Evolutionary conservation across 2,888 invertebrate species (phyloP).

Genomic region (Polyploca ridens): DNA sequence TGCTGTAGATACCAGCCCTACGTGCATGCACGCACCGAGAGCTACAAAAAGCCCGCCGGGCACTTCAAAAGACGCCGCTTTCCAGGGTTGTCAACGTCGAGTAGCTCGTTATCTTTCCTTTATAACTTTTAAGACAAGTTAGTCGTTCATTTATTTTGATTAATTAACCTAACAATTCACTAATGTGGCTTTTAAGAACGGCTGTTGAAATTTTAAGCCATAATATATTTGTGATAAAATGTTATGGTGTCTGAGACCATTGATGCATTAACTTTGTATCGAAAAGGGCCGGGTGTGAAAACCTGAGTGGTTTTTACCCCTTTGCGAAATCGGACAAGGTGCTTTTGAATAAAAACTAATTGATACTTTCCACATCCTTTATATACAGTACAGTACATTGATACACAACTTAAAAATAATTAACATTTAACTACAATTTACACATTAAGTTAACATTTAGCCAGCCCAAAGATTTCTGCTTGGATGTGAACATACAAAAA

Average conservation of each 20-base stretch:
- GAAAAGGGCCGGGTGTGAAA: background rate
- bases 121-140: conserved; percentile 19
- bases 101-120: conserved; percentile 12
- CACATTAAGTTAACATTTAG: conserved; percentile 65
- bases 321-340: background rate
- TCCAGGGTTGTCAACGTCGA: conserved; percentile 37
- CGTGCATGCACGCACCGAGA: conserved; percentile 26
- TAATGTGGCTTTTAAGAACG: background rate
- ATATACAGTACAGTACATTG: conserved; percentile 73
- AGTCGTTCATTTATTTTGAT: conserved; percentile 31
- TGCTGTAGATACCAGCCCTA: conserved; percentile 31
- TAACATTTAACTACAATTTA: conserved; percentile 74
- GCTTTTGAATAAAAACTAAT: conserved; percentile 34
- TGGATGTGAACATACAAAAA: conserved; percentile 29
- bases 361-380: conserved; percentile 66
- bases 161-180: conserved; percentile 30
- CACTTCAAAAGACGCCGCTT: conserved; percentile 42
- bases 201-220: background rate
- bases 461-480: conserved; percentile 25
- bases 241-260: background rate
- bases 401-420: conserved; percentile 76
- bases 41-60: conserved; percentile 44
- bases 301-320: background rate
- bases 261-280: background rate
- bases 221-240: background rate